Conservation (phyloP, 2,797 vertebrate genomes). For the Trematomus bernacchii region DNA sequence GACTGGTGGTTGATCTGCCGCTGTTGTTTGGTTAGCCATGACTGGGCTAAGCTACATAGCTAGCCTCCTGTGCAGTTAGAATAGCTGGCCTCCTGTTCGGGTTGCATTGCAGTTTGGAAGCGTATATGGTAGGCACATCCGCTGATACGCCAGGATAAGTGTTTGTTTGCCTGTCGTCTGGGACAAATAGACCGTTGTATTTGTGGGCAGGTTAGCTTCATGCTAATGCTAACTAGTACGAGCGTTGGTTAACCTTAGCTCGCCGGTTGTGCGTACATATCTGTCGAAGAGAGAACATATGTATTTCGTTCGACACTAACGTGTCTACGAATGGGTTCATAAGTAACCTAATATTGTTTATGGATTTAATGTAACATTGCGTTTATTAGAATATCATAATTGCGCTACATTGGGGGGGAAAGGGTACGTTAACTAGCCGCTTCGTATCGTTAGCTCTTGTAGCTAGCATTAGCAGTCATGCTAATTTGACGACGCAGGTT, state of each 20-base stretch:
- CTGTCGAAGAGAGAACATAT: neutral
- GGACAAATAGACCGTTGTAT: neutral
- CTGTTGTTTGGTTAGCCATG: slow-evolving; percentile 74
- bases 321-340: rapidly evolving
- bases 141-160: rapidly evolving
- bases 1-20: slow-evolving; percentile 59
- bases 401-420: neutral
- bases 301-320: rapidly evolving
- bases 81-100: neutral
- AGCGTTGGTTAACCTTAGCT: slow-evolving; percentile 56
- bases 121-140: neutral
- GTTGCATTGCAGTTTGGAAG: slow-evolving; percentile 17
- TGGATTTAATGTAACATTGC: rapidly evolving
- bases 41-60: slow-evolving; percentile 20
- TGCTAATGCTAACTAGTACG: slow-evolving; percentile 52
- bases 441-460: slow-evolving; percentile 56
- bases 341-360: rapidly evolving
- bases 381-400: neutral
- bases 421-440: slow-evolving; percentile 25
- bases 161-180: neutral
- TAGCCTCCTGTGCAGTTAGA: slow-evolving; percentile 7
- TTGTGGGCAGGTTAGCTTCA: slow-evolving; percentile 51
- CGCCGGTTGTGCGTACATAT: slow-evolving; percentile 28
- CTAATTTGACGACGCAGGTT: slow-evolving; percentile 78
- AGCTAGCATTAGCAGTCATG: slow-evolving; percentile 61